Evolutionary conservation across 2,888 invertebrate genomes (phyloP).

Genomic region (Caenorhabditis virilis): DNA sequence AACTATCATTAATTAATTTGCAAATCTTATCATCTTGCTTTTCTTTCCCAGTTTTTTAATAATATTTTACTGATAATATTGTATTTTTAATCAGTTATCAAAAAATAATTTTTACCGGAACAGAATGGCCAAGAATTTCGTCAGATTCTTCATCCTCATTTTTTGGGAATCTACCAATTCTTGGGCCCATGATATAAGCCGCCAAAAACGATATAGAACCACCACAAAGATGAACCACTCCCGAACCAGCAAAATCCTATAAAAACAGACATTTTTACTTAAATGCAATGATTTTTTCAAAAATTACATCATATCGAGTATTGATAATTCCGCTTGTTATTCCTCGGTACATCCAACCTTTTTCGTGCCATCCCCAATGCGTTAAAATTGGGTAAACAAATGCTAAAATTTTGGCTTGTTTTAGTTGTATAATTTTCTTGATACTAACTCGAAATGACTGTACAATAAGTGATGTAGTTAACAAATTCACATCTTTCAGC

Average conservation of each 20-base stretch:
- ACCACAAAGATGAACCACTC: constrained; percentile 72
- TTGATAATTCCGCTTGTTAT: constrained; percentile 41
- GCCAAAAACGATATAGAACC: constrained; percentile 64
- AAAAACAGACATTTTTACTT: constrained; percentile 2
- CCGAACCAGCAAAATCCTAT: constrained; percentile 73
- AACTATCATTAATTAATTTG: neutral
- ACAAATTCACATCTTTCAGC: constrained; percentile 73
- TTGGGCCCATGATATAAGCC: constrained; percentile 71
- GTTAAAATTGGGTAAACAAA: constrained; percentile 62
- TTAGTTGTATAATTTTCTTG: constrained; percentile 5
- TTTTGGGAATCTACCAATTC: constrained; percentile 72
- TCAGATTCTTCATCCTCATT: constrained; percentile 54
- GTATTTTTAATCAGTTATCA: too few relatives aligned
- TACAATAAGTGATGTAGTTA: constrained; percentile 73
- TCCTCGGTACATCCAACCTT: constrained; percentile 60
- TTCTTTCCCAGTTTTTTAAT: too few relatives aligned
- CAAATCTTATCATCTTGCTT: too few relatives aligned
- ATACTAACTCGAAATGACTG: constrained; percentile 71
- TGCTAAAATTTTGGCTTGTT: constrained; percentile 29
- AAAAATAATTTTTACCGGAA: constrained; percentile 72
- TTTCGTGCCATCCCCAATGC: constrained; percentile 64
- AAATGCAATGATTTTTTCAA: neutral
- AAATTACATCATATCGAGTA: constrained; percentile 55
- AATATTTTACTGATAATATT: too few relatives aligned
- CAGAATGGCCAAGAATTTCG: constrained; percentile 70